Percentiles rank a stretch among this genome's conserved stretches.
Evolutionary conservation across 2,797 vertebrate species (phyloP).

Genomic region (Phataginus tetradactyla): DNA sequence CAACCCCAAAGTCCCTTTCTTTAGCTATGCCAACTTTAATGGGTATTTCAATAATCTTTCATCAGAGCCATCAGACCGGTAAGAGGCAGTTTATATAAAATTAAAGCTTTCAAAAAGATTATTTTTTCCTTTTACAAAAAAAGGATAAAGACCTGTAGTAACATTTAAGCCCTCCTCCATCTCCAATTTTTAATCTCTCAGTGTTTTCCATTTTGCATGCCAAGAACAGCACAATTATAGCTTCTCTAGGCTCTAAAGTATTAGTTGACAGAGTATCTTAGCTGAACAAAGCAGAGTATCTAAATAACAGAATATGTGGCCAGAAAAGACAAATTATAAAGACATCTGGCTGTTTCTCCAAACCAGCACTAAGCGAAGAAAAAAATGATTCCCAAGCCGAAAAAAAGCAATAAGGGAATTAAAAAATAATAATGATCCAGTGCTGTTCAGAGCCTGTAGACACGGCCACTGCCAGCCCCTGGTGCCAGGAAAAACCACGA

Average conservation of each 20-base stretch:
- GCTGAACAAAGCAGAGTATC: constrained; percentile 15
- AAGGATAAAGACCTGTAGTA: constrained; percentile 22
- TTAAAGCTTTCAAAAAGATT: not conserved
- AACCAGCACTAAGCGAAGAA: constrained; percentile 52
- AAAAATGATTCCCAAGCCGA: constrained; percentile 56
- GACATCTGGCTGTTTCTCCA: constrained; percentile 48
- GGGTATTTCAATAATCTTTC: constrained; percentile 18
- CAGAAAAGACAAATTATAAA: constrained; percentile 6
- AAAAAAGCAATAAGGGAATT: constrained; percentile 48
- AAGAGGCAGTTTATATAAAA: constrained; percentile 30
- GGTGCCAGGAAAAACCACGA: constrained; percentile 35
- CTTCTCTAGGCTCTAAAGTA: constrained; percentile 10
- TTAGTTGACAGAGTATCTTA: not conserved
- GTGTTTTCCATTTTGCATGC: constrained; percentile 14
- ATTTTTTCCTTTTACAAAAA: constrained; percentile 29
- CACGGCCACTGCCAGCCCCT: not conserved
- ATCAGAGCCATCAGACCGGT: not conserved
- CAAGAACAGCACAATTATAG: constrained; percentile 17
- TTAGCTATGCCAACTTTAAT: not conserved
- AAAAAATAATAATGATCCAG: constrained; percentile 53
- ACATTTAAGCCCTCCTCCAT: constrained; percentile 24
- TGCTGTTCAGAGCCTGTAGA: constrained; percentile 20
- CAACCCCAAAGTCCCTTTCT: not conserved
- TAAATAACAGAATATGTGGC: constrained; percentile 21
- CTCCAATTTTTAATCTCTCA: constrained; percentile 17